A percentile compares a stretch with the other conserved stretches of the same genome.
Evolutionary conservation across 2,888 invertebrate species (phyloP).

Genomic region (Thymelicus lineola): DNA sequence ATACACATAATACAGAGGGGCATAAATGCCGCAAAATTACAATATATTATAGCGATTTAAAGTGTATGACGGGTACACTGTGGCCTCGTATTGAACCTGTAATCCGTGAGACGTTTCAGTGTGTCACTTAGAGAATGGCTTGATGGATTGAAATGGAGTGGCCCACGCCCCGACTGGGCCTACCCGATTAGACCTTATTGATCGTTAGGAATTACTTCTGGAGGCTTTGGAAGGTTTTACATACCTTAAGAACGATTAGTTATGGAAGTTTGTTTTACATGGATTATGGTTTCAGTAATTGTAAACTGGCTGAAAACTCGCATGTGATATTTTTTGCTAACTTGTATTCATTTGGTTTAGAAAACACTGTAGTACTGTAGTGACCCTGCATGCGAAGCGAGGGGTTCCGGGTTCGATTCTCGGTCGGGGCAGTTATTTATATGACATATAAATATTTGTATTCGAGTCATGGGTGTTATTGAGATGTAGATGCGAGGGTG

Average conservation of each 20-base stretch:
- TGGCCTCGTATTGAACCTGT: background rate
- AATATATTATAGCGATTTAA: background rate
- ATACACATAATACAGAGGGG: too few species aligned
- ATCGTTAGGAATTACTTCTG: background rate
- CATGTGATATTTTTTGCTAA: background rate
- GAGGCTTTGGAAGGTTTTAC: background rate
- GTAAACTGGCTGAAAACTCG: background rate
- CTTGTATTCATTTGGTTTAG: too few species aligned
- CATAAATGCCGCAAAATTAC: too few species aligned
- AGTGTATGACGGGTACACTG: background rate
- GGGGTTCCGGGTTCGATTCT: too few species aligned
- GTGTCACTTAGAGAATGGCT: conserved; percentile 8
- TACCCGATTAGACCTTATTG: conserved; percentile 14
- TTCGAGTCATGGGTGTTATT: too few species aligned
- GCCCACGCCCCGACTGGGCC: conserved; percentile 3
- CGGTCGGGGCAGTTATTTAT: too few species aligned
- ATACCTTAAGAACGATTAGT: background rate
- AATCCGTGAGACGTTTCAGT: conserved; percentile 15
- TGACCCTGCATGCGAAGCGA: too few species aligned
- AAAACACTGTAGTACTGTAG: too few species aligned
- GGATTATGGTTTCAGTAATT: background rate
- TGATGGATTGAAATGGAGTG: conserved; percentile 15
- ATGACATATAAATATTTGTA: too few species aligned
- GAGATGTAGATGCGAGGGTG: too few species aligned
- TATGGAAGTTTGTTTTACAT: background rate